Percentiles rank a stretch among this genome's conserved stretches.
phyloP scores from a whole-genome alignment of 2,797 vertebrate species.

The Coendou prehensilis region DNA sequence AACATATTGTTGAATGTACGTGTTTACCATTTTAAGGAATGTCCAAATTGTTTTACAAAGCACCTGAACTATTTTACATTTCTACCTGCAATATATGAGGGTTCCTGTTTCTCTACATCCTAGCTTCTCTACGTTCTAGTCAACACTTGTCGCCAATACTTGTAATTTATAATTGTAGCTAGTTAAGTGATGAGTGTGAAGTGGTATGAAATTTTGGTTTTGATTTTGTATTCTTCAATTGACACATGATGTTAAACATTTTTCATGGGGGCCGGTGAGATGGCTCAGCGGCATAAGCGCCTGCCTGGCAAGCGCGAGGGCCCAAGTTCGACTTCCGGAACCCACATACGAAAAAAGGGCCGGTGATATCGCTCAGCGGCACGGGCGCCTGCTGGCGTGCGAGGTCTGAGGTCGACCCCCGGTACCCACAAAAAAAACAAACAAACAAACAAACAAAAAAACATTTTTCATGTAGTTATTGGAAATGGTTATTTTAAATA shows the following conservation, averaged over 20 bases:
- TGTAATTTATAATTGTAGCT: background rate
- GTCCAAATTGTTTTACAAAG: background rate
- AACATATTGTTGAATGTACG: background rate
- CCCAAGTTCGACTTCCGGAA: too few relatives aligned
- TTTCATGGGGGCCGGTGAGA: too few relatives aligned
- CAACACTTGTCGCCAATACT: background rate
- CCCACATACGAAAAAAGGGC: too few relatives aligned
- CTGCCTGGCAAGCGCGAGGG: too few relatives aligned
- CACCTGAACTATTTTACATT: background rate
- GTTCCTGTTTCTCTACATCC: background rate
- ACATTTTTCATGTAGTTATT: background rate
- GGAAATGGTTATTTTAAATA: background rate
- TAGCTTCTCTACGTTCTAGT: background rate
- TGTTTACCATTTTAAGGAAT: background rate
- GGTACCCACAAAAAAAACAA: too few relatives aligned
- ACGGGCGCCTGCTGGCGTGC: too few relatives aligned
- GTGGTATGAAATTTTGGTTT: background rate
- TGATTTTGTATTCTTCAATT: background rate
- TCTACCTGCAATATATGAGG: background rate
- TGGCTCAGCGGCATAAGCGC: too few relatives aligned
- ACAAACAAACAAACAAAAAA: too few relatives aligned
- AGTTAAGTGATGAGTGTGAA: background rate
- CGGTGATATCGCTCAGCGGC: too few relatives aligned
- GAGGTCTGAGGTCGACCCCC: too few relatives aligned
- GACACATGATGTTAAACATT: background rate